Percentiles rank a stretch among this genome's conserved stretches.
Evolutionary conservation across 2,888 invertebrate genomes (phyloP).

Genomic region (Augochlorella aurata): DNA sequence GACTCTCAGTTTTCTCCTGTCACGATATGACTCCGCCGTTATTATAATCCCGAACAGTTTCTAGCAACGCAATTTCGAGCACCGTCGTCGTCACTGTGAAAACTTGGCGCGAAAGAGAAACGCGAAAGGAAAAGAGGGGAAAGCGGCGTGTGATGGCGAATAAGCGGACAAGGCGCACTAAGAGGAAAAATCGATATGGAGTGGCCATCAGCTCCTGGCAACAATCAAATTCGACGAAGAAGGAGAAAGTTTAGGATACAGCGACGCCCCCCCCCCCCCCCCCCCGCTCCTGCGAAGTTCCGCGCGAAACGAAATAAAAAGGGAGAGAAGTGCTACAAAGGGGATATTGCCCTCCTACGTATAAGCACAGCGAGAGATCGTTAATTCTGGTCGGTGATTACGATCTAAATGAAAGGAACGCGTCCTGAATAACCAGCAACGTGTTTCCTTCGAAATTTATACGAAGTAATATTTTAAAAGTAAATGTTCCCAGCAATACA

Average conservation of each 20-base stretch:
- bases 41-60: not conserved
- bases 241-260: slow-evolving; percentile 68
- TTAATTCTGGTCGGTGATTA: slow-evolving; percentile 55
- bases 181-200: slow-evolving; percentile 56
- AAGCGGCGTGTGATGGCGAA: slow-evolving; percentile 27
- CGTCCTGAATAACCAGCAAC: slow-evolving; percentile 44
- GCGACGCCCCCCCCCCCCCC: slow-evolving; percentile 55
- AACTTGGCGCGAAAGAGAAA: slow-evolving; percentile 9
- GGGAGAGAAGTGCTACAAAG: slow-evolving; percentile 54
- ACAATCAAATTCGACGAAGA: slow-evolving; percentile 70
- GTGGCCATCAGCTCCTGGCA: slow-evolving; percentile 66
- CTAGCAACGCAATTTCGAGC: not conserved
- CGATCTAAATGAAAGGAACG: slow-evolving; percentile 54
- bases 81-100: not conserved
- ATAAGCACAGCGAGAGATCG: slow-evolving; percentile 54
- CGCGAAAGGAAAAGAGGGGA: not conserved
- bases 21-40: too few species aligned
- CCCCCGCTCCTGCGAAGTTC: slow-evolving; percentile 57
- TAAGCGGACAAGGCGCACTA: slow-evolving; percentile 30
- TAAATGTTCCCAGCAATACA: not conserved
- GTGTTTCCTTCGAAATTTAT: slow-evolving; percentile 16
- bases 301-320: slow-evolving; percentile 58
- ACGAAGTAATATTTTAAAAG: slow-evolving; percentile 3
- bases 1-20: too few species aligned
- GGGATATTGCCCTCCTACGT: slow-evolving; percentile 57